phyloP scores from a whole-genome alignment of 1,140 invertebrate genomes.

The Xylocopa sonorina region DNA sequence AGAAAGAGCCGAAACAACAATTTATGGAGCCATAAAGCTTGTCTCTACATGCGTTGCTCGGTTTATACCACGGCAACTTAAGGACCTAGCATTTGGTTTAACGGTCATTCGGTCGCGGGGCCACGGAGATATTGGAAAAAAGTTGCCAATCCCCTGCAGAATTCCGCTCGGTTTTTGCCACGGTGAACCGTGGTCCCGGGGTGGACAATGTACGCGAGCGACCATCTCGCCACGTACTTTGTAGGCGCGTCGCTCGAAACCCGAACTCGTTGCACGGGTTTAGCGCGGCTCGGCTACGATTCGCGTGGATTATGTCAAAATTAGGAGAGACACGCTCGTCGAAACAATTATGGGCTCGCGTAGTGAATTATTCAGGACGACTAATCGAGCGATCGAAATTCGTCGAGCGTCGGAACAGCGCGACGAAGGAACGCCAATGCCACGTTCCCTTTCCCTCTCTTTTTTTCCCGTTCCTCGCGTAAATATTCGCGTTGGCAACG shows the following conservation, averaged over 20 bases:
- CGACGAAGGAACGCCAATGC: too few relatives aligned
- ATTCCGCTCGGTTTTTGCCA: constrained; percentile 65
- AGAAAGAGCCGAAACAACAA: constrained; percentile 62
- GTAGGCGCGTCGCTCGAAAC: constrained; percentile 36
- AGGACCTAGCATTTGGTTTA: constrained; percentile 60
- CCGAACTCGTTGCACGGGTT: constrained; percentile 35
- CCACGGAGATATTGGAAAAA: constrained; percentile 63
- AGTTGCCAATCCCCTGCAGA: constrained; percentile 68
- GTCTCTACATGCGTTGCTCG: constrained; percentile 59
- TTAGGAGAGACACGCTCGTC: background rate
- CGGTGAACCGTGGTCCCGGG: constrained; percentile 30
- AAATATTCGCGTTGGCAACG: too few relatives aligned
- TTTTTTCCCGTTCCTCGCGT: too few relatives aligned
- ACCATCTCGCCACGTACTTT: constrained; percentile 54
- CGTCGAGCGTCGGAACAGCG: too few relatives aligned
- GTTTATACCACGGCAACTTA: constrained; percentile 48
- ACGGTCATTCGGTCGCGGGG: constrained; percentile 60
- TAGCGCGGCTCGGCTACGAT: background rate
- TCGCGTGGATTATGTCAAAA: background rate
- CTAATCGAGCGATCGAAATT: too few relatives aligned
- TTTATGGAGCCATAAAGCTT: constrained; percentile 66
- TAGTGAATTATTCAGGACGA: background rate
- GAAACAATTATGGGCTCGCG: background rate
- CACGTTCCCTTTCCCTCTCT: too few relatives aligned
- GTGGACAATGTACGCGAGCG: constrained; percentile 49